phyloP scores from a whole-genome alignment of 2,797 vertebrate species.

The Moxostoma hubbsi region DNA sequence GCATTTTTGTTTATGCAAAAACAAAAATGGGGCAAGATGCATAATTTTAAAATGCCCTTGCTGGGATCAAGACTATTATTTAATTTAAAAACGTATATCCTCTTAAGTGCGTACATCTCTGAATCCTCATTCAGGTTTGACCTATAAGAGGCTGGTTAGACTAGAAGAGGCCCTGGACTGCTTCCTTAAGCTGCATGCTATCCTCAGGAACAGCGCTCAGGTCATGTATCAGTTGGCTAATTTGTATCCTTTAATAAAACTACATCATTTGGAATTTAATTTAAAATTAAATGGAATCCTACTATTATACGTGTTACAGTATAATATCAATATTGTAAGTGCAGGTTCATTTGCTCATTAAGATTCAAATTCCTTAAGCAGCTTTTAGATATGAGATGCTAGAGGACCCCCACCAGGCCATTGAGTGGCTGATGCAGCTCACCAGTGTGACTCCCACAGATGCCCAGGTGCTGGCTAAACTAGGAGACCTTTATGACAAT shows the following conservation, averaged over 20 bases:
- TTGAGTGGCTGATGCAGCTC: slow-evolving; percentile 93
- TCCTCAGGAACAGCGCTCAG: slow-evolving; percentile 89
- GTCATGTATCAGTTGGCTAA: slow-evolving; percentile 92
- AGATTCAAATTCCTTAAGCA: slow-evolving; percentile 58
- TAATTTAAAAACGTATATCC: background rate
- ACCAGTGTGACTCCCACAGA: slow-evolving; percentile 92
- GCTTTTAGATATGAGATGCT: slow-evolving; percentile 85
- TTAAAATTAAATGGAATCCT: background rate
- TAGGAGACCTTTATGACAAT: slow-evolving; percentile 88
- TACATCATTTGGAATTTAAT: background rate
- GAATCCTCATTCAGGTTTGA: slow-evolving; percentile 79
- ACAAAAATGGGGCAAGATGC: too few relatives aligned
- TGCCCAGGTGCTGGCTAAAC: slow-evolving; percentile 85
- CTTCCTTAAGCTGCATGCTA: slow-evolving; percentile 95
- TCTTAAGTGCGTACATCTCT: background rate
- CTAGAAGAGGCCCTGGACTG: slow-evolving; percentile 92
- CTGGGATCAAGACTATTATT: background rate
- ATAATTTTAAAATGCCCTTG: background rate
- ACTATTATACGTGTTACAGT: background rate
- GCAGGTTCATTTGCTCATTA: background rate
- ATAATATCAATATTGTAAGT: background rate
- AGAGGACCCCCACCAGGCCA: slow-evolving; percentile 89
- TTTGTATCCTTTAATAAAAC: slow-evolving; percentile 85
- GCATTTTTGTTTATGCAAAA: too few relatives aligned
- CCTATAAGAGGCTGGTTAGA: slow-evolving; percentile 87